A percentile compares a stretch with the other conserved stretches of the same genome.
Conservation (phyloP, 2,113 vertebrate species). For the Notarius quadriscutis region DNA sequence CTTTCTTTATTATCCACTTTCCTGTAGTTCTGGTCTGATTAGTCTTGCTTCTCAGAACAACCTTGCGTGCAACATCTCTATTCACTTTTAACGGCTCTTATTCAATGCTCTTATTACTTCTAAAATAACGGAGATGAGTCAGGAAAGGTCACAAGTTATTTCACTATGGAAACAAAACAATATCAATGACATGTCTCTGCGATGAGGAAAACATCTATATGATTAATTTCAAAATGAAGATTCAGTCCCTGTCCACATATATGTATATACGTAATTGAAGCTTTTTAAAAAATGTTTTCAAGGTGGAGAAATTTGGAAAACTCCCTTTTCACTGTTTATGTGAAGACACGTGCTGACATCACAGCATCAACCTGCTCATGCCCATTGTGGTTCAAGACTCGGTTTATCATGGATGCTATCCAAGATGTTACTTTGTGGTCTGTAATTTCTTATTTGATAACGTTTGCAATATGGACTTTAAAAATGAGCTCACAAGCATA, state of each 20-base stretch:
- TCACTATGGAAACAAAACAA: conserved; percentile 13
- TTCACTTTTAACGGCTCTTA: conserved; percentile 6
- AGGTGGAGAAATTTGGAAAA: background rate
- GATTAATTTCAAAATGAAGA: background rate
- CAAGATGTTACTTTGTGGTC: background rate
- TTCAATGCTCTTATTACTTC: conserved; percentile 11
- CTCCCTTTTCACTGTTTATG: background rate
- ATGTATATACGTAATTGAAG: background rate
- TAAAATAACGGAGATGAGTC: background rate
- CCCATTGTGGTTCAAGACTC: background rate
- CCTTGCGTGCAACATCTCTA: background rate
- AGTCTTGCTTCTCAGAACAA: background rate
- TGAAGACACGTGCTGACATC: background rate
- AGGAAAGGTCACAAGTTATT: conserved; percentile 22
- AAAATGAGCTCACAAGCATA: background rate
- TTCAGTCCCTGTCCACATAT: background rate
- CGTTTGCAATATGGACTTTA: background rate
- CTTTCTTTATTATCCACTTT: conserved; percentile 28
- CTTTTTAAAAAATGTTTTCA: background rate
- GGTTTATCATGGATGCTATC: background rate
- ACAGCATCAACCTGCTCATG: background rate
- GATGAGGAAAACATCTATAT: background rate
- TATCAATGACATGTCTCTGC: background rate
- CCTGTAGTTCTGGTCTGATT: conserved; percentile 42
- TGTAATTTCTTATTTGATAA: background rate